Base-by-base conservation (phyloP, 2,888 invertebrate genomes). In the Chirona hameri region DNA sequence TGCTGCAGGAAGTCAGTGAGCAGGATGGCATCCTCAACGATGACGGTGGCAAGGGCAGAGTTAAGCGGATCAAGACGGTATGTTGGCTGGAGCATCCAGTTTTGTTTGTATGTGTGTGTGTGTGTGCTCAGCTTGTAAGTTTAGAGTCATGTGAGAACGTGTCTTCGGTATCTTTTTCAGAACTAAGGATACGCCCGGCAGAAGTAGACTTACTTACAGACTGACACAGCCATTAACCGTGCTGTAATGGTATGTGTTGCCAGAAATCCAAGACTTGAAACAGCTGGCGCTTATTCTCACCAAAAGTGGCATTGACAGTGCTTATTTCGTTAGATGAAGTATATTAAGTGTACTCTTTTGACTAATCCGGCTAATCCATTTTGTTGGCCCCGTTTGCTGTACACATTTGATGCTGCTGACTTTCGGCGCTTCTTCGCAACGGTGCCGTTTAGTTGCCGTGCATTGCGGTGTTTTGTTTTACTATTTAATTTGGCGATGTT, bases 11-110 rank as follows among this genome's bases (percentile, higher is more conserved):
- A 48, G 80, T 80, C 15, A 10, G 15, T 27, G 80, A 80, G 24
- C 80, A 80, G 18, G 80, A 80, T 14, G 80, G 80, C 14, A 52
- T 80, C 14, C 27, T 80, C 80, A 80, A 80, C 80, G 55, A 80
- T 24, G 76, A 76, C 1, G 0, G 18, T 0, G 39, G 76, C 21
- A 76, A 76, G 76, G 76, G 76, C 39, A 76, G 46, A 46, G 24
- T n/a, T 1, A 76, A 46, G 46, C 76, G 60, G 31, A 39, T 57
- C 46, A 79, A 79, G 76, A 57, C 76, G 52, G 82, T 82, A 79
- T 57, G 79, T 82, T 5, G 65, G 18, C 14, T 57, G 18, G 52
- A 21, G n/a, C n/a, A n/a, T 18, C 57, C 10, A 4, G 57, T 21
- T 21, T 18, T 57, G 21, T 18, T 14, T 12, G 82, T 72, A 24